These are phyloP conservation scores for Sphaerophoria rueppellii DNA, from an alignment of 2,888 invertebrate species.

Conservation along the genomic window DNA sequence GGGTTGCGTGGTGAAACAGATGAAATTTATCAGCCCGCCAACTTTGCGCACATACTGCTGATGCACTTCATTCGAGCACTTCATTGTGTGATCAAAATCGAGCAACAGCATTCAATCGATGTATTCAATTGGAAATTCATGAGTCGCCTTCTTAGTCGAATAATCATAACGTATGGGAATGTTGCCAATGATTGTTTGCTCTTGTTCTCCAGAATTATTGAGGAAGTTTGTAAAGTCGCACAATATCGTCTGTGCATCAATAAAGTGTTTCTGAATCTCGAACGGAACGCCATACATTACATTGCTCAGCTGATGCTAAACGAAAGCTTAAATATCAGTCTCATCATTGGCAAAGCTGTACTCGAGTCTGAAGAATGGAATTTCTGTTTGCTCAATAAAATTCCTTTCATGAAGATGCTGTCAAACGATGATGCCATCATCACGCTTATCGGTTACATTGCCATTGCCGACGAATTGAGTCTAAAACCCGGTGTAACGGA, in stretches of 20 bases:
- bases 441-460: slow-evolving; percentile 86
- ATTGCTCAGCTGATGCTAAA: slow-evolving; percentile 84
- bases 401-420: slow-evolving; percentile 84
- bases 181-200: slow-evolving; percentile 82
- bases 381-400: slow-evolving; percentile 86
- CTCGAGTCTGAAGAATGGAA: slow-evolving; percentile 85
- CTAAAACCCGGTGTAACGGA: slow-evolving; percentile 70
- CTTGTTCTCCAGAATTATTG: slow-evolving; percentile 84
- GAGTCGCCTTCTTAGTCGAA: slow-evolving; percentile 85
- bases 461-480: slow-evolving; percentile 78
- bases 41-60: slow-evolving; percentile 85
- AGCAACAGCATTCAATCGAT: slow-evolving; percentile 40
- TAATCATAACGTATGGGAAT: slow-evolving; percentile 84
- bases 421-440: slow-evolving; percentile 83
- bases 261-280: slow-evolving; percentile 84
- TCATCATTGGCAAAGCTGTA: slow-evolving; percentile 83
- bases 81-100: slow-evolving; percentile 84
- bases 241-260: slow-evolving; percentile 82
- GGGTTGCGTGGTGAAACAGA: slow-evolving; percentile 84
- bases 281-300: slow-evolving; percentile 85
- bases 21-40: slow-evolving; percentile 84
- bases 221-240: slow-evolving; percentile 80
- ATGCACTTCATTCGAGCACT: slow-evolving; percentile 85
- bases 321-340: slow-evolving; percentile 80
- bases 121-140: slow-evolving; percentile 78